phyloP scores from a whole-genome alignment of 2,888 invertebrate species.

The Caenorhabditis drosophilae region DNA sequence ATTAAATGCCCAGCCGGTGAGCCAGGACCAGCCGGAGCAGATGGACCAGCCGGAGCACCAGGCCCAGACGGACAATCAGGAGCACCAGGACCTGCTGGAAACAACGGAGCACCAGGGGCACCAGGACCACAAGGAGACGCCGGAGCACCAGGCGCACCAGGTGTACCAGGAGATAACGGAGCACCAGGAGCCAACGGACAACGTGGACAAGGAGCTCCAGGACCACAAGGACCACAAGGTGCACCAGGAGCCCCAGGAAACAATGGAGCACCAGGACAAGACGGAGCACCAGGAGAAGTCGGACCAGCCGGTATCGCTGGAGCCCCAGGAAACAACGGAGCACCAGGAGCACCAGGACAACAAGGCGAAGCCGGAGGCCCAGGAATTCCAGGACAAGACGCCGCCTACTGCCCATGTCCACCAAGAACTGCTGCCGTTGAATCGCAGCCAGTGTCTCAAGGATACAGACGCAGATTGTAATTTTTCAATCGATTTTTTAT shows the following conservation, averaged over 20 bases:
- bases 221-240: slow-evolving; percentile 50
- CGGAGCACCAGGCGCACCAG: slow-evolving; percentile 46
- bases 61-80: slow-evolving; percentile 53
- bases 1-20: slow-evolving; percentile 57
- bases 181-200: slow-evolving; percentile 50
- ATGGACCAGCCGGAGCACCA: slow-evolving; percentile 49
- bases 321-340: slow-evolving; percentile 51
- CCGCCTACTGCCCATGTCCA: slow-evolving; percentile 56
- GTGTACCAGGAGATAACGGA: slow-evolving; percentile 49
- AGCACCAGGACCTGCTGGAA: slow-evolving; percentile 47
- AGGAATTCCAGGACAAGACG: slow-evolving; percentile 50
- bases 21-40: slow-evolving; percentile 54
- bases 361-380: slow-evolving; percentile 44
- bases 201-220: slow-evolving; percentile 52
- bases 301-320: slow-evolving; percentile 53
- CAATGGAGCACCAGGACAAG: slow-evolving; percentile 45
- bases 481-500: too few species aligned
- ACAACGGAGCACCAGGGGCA: slow-evolving; percentile 46
- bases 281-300: slow-evolving; percentile 46
- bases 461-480: slow-evolving; percentile 49
- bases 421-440: slow-evolving; percentile 53
- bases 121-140: slow-evolving; percentile 48
- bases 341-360: slow-evolving; percentile 52
- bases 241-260: slow-evolving; percentile 48
- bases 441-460: slow-evolving; percentile 28